Conservation (phyloP, 2,113 vertebrate species). For the Xiphorhynchus elegans region DNA sequence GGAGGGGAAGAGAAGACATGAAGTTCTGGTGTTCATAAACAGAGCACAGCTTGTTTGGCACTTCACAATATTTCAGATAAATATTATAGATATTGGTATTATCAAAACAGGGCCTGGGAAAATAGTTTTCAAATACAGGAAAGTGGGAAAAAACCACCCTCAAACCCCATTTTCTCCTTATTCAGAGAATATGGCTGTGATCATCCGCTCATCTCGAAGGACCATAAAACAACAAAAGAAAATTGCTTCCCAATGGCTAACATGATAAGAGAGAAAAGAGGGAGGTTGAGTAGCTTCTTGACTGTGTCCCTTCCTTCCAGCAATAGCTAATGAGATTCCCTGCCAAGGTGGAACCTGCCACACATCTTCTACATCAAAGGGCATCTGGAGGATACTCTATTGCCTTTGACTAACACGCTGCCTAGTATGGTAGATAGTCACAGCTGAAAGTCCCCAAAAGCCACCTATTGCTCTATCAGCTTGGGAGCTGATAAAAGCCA, state of each 20-base stretch:
- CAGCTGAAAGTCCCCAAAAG: background rate
- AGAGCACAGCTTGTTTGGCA: background rate
- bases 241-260: constrained; percentile 6
- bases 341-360: background rate
- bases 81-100: background rate
- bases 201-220: background rate
- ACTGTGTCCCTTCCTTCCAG: background rate
- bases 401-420: background rate
- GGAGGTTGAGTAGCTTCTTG: background rate
- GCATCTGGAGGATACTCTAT: background rate
- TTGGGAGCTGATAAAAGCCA: background rate
- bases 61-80: background rate
- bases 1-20: background rate
- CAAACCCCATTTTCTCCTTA: background rate
- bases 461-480: background rate
- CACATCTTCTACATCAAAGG: background rate
- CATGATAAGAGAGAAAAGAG: background rate
- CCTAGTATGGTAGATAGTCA: background rate
- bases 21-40: background rate
- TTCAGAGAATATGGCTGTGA: background rate
- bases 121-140: background rate
- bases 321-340: background rate
- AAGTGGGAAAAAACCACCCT: fast-evolving
- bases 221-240: constrained; percentile 9
- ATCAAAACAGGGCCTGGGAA: background rate